Conservation (phyloP, 2,113 vertebrate species). For the Ciconia boyciana region DNA sequence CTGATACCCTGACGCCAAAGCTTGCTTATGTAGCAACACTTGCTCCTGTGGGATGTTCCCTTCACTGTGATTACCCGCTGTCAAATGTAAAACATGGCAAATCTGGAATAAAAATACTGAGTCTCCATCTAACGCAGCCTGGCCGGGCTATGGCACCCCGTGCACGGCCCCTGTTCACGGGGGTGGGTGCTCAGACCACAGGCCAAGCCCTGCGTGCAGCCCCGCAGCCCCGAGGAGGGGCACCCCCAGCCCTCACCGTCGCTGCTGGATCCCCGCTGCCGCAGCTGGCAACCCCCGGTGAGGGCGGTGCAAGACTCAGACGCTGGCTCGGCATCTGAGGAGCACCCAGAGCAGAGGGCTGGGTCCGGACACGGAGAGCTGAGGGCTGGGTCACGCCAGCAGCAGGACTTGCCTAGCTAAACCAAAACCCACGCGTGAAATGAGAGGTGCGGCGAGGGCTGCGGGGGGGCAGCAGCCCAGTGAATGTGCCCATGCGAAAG, state of each 20-base stretch:
- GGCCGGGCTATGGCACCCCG: rapidly evolving
- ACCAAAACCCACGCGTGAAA: neutral
- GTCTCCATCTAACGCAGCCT: neutral
- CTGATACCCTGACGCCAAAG: rapidly evolving
- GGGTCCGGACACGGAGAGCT: neutral
- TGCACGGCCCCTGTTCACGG: rapidly evolving
- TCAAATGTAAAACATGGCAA: neutral
- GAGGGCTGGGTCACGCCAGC: neutral
- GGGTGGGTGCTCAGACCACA: rapidly evolving
- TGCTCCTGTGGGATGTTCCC: neutral
- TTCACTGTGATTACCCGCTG: neutral
- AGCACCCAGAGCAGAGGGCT: neutral
- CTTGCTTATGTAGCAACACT: neutral
- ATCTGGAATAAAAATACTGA: neutral
- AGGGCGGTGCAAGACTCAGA: rapidly evolving
- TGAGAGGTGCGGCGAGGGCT: neutral
- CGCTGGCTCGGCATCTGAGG: rapidly evolving
- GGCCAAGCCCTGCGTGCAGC: neutral
- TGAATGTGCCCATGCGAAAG: rapidly evolving
- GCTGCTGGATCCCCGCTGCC: neutral
- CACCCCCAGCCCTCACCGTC: neutral
- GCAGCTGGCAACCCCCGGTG: neutral
- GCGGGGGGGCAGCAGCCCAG: neutral
- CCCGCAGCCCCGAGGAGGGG: neutral
- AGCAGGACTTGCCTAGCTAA: neutral